Evolutionary conservation across 2,113 vertebrate species (phyloP), one percentile per base, ranked within the genome.

Genomic region (Plestiodon gilberti): DNA sequence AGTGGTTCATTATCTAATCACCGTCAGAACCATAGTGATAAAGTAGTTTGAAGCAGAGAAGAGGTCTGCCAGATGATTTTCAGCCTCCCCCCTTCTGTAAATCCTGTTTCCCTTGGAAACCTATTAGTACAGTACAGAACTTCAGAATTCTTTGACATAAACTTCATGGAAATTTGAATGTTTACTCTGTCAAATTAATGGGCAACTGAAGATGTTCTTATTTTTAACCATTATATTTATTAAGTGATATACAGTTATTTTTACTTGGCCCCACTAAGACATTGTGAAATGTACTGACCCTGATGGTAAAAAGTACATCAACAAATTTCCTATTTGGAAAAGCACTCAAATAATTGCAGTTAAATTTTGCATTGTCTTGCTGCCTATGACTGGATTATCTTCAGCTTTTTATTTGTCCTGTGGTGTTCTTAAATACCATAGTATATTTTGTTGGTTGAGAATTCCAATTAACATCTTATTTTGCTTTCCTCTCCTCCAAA

Each of bases 1-100:
- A 98, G 97, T 98, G 97, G 97, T 98, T 98, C 97, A 99, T 98
- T 99, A 98, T 98, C 97, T 98, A 99, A 99, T 99, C 98, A 98
- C 97, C 97, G 96, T 97, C 97, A 97, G 96, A 97, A 96, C 97
- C 97, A 96, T 95, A 93, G 97, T 97, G 97, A 97, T 97, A 97
- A 98, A 97, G 96, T 97, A 97, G 96, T 97, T 97, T 98, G 97
- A 98, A 97, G 97, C 97, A 94, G 95, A 96, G 95, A 98, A 92
- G 94, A 97, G 97, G 96, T 96, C 95, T 97, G 97, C 96, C 97
- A 97, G 96, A 95, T 97, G 96, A 97, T 97, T 97, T 97, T 94
- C 95, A 92, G 88, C 89, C 93, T 94, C 13, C 18, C 69, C 61
- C 77, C 61, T 38, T 75, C 85, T 88, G 91, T 89, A 95, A 95